Evolutionary conservation across 2,797 vertebrate genomes (phyloP).

Genomic region (Pygocentrus nattereri): DNA sequence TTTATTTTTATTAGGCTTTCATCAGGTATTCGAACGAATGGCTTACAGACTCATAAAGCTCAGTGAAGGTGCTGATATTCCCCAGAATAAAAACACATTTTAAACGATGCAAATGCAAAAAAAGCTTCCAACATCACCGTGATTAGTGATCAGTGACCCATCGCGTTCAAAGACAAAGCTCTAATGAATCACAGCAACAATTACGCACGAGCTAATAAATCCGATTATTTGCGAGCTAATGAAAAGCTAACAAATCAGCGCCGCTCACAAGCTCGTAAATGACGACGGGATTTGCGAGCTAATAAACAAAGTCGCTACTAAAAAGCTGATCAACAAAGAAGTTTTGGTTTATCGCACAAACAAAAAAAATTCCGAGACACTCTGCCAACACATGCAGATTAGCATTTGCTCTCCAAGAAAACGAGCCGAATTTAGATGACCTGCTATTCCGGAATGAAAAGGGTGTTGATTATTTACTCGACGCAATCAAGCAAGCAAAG

Average conservation of each 20-base stretch:
- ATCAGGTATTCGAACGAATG: neutral
- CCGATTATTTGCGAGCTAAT: constrained; percentile 61
- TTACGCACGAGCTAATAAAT: constrained; percentile 3
- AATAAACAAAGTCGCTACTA: constrained; percentile 1
- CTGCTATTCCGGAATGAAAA: neutral
- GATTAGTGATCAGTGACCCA: neutral
- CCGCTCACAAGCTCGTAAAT: constrained; percentile 29
- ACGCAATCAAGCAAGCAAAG: too few relatives aligned
- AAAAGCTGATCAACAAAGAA: neutral
- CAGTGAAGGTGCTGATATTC: too few relatives aligned
- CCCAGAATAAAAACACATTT: too few relatives aligned
- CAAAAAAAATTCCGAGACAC: too few relatives aligned
- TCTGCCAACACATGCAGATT: too few relatives aligned
- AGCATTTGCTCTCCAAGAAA: too few relatives aligned
- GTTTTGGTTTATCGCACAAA: too few relatives aligned
- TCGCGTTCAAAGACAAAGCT: neutral
- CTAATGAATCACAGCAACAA: neutral
- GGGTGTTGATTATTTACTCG: too few relatives aligned
- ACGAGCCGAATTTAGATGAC: neutral
- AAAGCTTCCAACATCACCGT: neutral
- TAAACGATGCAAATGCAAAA: too few relatives aligned
- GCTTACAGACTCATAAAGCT: too few relatives aligned
- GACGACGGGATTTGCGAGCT: neutral
- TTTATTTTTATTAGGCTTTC: neutral
- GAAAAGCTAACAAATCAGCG: constrained; percentile 60